These are phyloP conservation scores for Acronicta alni DNA, from an alignment of 2,888 invertebrate genomes.

Conservation along the genomic window DNA sequence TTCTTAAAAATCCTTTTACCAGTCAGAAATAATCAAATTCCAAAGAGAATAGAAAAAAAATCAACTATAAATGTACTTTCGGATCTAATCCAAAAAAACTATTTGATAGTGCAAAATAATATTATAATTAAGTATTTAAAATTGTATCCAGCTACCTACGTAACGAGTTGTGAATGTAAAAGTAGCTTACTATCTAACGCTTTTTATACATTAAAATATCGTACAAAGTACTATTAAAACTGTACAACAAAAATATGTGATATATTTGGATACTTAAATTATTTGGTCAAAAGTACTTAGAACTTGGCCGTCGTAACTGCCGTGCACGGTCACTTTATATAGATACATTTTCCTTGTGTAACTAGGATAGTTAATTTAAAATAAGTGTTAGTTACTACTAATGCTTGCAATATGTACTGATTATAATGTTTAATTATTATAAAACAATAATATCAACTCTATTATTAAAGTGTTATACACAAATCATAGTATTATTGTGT, in stretches of 20 bases:
- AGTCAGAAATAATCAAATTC: conserved; percentile 27
- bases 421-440: conserved; percentile 46
- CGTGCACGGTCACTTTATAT: conserved; percentile 28
- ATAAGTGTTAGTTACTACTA: conserved; percentile 54
- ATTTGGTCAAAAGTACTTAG: conserved; percentile 54
- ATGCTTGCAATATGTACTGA: conserved; percentile 54
- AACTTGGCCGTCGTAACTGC: conserved; percentile 35
- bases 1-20: conserved; percentile 19
- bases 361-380: conserved; percentile 41
- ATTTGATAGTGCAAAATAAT: conserved; percentile 43
- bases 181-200: conserved; percentile 45
- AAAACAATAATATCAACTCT: conserved; percentile 29
- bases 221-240: conserved; percentile 48
- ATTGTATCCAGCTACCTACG: conserved; percentile 54
- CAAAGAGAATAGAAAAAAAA: conserved; percentile 35
- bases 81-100: conserved; percentile 59
- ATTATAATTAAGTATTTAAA: conserved; percentile 37
- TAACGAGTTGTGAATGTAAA: conserved; percentile 58
- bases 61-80: conserved; percentile 33
- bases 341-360: conserved; percentile 36
- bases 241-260: conserved; percentile 49
- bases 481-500: conserved; percentile 46
- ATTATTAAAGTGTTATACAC: conserved; percentile 46
- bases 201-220: conserved; percentile 41
- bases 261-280: conserved; percentile 55